A percentile compares a stretch with the other conserved stretches of the same genome.
phyloP scores from a whole-genome alignment of 2,113 vertebrate genomes.

The Entomyzon cyanotis region DNA sequence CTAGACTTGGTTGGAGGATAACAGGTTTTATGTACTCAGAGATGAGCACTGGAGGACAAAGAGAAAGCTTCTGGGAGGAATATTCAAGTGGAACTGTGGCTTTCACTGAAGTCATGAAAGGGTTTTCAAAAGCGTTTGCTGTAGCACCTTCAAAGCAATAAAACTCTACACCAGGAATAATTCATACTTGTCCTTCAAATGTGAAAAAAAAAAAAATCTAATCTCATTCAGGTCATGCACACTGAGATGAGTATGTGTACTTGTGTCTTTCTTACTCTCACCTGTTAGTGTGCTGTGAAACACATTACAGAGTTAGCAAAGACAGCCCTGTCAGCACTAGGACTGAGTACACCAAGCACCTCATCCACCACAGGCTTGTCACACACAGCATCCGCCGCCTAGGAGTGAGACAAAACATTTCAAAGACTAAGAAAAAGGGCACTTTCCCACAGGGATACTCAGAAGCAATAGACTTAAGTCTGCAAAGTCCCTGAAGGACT shows the following conservation, averaged over 20 bases:
- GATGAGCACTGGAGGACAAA: not conserved
- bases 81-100: not conserved
- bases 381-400: not conserved
- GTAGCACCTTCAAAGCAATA: not conserved
- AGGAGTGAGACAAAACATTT: not conserved
- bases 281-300: not conserved
- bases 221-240: not conserved
- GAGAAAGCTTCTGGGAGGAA: not conserved
- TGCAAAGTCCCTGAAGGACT: not conserved
- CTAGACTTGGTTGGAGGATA: constrained; percentile 70
- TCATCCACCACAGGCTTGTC: not conserved
- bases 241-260: not conserved
- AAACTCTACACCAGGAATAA: not conserved
- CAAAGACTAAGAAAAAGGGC: not conserved
- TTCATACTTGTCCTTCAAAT: not conserved
- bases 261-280: not conserved
- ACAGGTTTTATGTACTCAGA: not conserved
- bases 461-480: not conserved
- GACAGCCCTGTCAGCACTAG: not conserved
- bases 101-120: not conserved
- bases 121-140: not conserved
- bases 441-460: not conserved
- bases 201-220: not conserved
- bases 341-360: not conserved
- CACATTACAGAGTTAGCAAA: not conserved